Evolutionary conservation across 2,113 vertebrate species (phyloP).

Genomic region (Pterocles orientalis): DNA sequence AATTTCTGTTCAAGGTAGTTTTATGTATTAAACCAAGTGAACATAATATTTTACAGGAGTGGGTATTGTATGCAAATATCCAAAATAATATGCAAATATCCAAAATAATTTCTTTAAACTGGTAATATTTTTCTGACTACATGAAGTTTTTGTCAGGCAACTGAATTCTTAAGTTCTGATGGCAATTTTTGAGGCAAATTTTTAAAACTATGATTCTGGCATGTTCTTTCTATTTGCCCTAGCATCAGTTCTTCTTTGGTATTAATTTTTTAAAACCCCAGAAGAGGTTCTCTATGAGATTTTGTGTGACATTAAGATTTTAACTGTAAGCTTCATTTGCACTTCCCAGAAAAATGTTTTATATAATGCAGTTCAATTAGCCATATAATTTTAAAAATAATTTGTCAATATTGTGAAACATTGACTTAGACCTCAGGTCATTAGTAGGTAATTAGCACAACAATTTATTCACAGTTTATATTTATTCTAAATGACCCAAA

Average conservation of each 20-base stretch:
- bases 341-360: not conserved
- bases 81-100: not conserved
- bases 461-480: not conserved
- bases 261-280: not conserved
- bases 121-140: not conserved
- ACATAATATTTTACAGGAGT: not conserved
- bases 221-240: not conserved
- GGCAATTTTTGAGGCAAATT: not conserved
- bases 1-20: not conserved
- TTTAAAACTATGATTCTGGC: not conserved
- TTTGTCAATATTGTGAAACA: not conserved
- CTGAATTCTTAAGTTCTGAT: not conserved
- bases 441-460: not conserved
- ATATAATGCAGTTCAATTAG: not conserved
- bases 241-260: not conserved
- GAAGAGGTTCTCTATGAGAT: fast-evolving
- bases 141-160: not conserved
- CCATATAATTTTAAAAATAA: not conserved
- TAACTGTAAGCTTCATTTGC: not conserved
- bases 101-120: not conserved
- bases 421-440: not conserved
- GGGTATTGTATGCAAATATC: not conserved
- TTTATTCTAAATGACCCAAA: not conserved
- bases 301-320: not conserved
- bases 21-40: not conserved